phyloP scores from a whole-genome alignment of 2,888 invertebrate species.

The Rhagium mordax region DNA sequence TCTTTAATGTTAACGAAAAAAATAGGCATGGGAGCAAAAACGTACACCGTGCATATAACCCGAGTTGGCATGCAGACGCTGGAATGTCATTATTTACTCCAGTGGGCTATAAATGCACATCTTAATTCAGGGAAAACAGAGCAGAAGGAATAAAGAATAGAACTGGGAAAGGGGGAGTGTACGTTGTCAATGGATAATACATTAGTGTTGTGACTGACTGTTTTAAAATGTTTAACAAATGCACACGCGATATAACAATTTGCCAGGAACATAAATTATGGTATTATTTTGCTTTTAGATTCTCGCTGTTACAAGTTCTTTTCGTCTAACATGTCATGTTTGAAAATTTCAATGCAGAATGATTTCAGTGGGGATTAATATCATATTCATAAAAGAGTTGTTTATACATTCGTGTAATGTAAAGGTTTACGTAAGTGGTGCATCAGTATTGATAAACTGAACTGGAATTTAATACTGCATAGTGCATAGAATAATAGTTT shows the following conservation, averaged over 20 bases:
- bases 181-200: constrained; percentile 9
- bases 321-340: background rate
- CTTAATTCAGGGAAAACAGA: background rate
- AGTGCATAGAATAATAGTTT: background rate
- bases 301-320: background rate
- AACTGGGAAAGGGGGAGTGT: background rate
- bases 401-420: background rate
- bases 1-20: background rate
- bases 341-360: background rate
- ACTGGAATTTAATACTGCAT: background rate
- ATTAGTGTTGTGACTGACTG: constrained; percentile 10
- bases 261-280: constrained; percentile 9
- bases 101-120: background rate
- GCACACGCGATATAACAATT: constrained; percentile 22
- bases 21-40: background rate
- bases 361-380: background rate
- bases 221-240: constrained; percentile 6
- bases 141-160: background rate
- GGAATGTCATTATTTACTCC: background rate
- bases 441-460: background rate
- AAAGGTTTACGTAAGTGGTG: background rate
- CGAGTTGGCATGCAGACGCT: background rate
- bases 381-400: background rate
- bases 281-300: constrained; percentile 2
- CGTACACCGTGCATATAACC: background rate